Evolutionary conservation across 2,888 invertebrate genomes (phyloP), one percentile per base, ranked within the genome.

Genomic region (Stratiomys singularior): DNA sequence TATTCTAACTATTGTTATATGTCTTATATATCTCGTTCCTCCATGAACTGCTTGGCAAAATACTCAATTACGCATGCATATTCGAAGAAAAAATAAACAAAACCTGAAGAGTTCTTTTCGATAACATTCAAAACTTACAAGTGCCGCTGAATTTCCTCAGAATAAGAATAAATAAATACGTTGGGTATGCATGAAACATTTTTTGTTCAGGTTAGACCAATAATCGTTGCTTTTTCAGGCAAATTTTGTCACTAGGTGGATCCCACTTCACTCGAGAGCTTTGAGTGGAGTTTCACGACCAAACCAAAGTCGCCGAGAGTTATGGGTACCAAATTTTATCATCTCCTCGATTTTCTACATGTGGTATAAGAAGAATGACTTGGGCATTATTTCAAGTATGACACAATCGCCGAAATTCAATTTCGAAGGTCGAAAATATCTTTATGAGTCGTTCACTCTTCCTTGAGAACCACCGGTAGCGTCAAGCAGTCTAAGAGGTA

Each of bases 231-330:
- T 52, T 18, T 52, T 52, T n/a, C 15, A n/a, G 15, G 21, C 18
- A 11, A 66, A 66, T 21, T 66, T 66, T 66, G 66, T 66, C 66
- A 30, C 44, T 30, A 37, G 37, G n/a, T 66, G 66, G 66, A n/a
- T 9, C 27, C 30, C 66, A 30, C 66, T 66, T 66, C n/a, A 60
- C 3, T 60, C 9, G 60, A 60, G 60, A 13, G 60, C 13, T 25
- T 52, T 52, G 18, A 52, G 52, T 52, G 52, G 15, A 37, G 15
- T 52, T 15, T 60, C 60, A 60, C 60, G 18, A n/a, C 18, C 13
- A 60, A 60, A 21, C 37, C 37, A 37, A 5, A 9, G 5, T 25
- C 23, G 60, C 21, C 60, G 5, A 11, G 60, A 25, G 23, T 25
- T 13, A 21, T 60, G 2, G 5, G 15, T 25, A 3, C 25, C 60